phyloP scores from a whole-genome alignment of 2,797 vertebrate species.

The Pipistrellus kuhlii region DNA sequence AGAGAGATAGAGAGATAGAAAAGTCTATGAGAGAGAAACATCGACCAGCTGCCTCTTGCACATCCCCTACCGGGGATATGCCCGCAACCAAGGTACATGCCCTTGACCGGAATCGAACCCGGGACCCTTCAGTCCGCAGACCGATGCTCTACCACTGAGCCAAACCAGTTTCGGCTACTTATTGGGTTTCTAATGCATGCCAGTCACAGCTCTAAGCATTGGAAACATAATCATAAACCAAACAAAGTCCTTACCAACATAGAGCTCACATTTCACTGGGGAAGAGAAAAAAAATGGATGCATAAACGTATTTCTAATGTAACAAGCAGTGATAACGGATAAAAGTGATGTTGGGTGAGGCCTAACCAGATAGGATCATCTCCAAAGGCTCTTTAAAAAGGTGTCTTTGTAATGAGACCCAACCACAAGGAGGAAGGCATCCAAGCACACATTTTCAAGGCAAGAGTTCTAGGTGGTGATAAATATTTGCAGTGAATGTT shows the following conservation, averaged over 20 bases:
- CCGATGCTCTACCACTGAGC: too few relatives aligned
- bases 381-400: not conserved
- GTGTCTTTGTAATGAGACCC: not conserved
- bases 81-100: too few relatives aligned
- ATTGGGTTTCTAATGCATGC: not conserved
- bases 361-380: not conserved
- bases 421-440: not conserved
- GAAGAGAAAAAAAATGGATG: not conserved
- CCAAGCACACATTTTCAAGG: not conserved
- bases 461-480: not conserved
- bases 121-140: too few relatives aligned
- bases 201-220: not conserved
- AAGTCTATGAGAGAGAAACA: too few relatives aligned
- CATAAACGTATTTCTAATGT: slow-evolving; percentile 4
- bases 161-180: not conserved
- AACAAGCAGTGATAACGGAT: not conserved
- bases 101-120: too few relatives aligned
- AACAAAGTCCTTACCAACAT: not conserved
- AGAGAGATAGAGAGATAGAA: too few relatives aligned
- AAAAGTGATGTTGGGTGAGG: not conserved
- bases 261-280: not conserved
- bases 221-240: not conserved
- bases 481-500: not conserved
- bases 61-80: too few relatives aligned
- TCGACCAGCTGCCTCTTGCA: too few relatives aligned